A percentile compares a stretch with the other conserved stretches of the same genome.
phyloP scores from a whole-genome alignment of 2,888 invertebrate species.

The Lepidonotus clava region DNA sequence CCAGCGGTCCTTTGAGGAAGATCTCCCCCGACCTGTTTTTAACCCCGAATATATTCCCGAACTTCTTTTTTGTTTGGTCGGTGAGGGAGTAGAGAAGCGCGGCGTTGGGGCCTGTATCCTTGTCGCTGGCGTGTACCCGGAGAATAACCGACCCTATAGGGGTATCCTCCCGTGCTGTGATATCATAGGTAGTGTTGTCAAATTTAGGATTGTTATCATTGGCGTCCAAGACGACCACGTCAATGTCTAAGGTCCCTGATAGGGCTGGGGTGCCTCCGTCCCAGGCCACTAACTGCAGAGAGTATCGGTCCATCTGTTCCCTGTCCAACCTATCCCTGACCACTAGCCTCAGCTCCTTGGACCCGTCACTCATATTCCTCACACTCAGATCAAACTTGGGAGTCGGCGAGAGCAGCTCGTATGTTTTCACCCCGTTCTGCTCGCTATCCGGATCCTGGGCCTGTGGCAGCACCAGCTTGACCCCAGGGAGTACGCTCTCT shows the following conservation, averaged over 20 bases:
- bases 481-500: constrained; percentile 34
- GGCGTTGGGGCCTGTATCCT: constrained; percentile 42
- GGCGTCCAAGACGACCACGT: constrained; percentile 34
- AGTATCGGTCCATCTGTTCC: constrained; percentile 11
- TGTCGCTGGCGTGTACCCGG: constrained; percentile 10
- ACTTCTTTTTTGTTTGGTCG: not conserved
- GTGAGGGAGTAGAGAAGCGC: not conserved
- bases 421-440: constrained; percentile 30
- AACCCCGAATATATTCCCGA: constrained; percentile 18
- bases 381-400: constrained; percentile 25
- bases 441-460: constrained; percentile 53
- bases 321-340: constrained; percentile 25
- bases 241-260: constrained; percentile 38
- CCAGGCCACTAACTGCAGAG: constrained; percentile 16
- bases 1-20: constrained; percentile 11
- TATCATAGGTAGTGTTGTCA: constrained; percentile 32
- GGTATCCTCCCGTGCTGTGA: not conserved
- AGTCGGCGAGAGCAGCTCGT: constrained; percentile 13
- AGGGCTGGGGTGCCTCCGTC: constrained; percentile 22
- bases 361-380: constrained; percentile 9
- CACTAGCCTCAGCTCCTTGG: not conserved
- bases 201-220: constrained; percentile 43
- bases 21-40: constrained; percentile 19
- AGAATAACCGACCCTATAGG: constrained; percentile 1
- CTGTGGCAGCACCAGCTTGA: constrained; percentile 41